These are phyloP conservation scores for Melanchra persicariae DNA, from an alignment of 2,888 invertebrate genomes.

Conservation along the genomic window DNA sequence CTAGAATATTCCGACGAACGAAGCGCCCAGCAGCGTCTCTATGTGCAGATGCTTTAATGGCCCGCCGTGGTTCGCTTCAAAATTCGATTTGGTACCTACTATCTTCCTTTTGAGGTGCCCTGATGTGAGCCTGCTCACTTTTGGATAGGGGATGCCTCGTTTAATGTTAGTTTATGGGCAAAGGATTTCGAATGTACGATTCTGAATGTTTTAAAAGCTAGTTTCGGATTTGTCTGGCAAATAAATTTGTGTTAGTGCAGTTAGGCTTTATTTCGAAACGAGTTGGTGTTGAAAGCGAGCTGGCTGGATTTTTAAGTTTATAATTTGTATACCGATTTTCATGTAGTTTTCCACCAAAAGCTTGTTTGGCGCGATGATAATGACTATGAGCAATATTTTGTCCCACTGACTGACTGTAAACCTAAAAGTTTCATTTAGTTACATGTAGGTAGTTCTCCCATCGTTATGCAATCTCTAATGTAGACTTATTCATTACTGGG, in stretches of 20 bases:
- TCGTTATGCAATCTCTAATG: slow-evolving; percentile 20
- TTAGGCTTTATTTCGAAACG: slow-evolving; percentile 26
- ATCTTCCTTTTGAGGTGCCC: slow-evolving; percentile 68
- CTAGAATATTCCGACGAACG: slow-evolving; percentile 68
- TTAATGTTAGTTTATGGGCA: slow-evolving; percentile 59
- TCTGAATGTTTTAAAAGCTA: slow-evolving; percentile 49
- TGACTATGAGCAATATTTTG: too few relatives aligned
- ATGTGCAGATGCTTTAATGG: slow-evolving; percentile 76
- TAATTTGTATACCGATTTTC: neutral
- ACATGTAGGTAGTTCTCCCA: neutral
- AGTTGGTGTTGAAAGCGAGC: neutral
- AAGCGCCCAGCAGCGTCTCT: slow-evolving; percentile 67
- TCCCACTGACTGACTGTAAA: too few relatives aligned
- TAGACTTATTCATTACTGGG: slow-evolving; percentile 4
- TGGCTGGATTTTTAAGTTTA: neutral
- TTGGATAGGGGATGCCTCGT: slow-evolving; percentile 53
- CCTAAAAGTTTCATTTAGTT: too few relatives aligned
- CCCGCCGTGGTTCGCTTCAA: slow-evolving; percentile 71
- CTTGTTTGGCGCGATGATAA: neutral
- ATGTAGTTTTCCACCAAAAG: neutral
- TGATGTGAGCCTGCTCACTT: slow-evolving; percentile 64
- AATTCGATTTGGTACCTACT: slow-evolving; percentile 72
- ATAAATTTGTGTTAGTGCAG: slow-evolving; percentile 40
- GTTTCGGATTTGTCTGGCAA: slow-evolving; percentile 40
- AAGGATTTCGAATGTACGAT: slow-evolving; percentile 42